Base-by-base conservation (phyloP, 2,888 invertebrate species). In the Gryllus longicercus region DNA sequence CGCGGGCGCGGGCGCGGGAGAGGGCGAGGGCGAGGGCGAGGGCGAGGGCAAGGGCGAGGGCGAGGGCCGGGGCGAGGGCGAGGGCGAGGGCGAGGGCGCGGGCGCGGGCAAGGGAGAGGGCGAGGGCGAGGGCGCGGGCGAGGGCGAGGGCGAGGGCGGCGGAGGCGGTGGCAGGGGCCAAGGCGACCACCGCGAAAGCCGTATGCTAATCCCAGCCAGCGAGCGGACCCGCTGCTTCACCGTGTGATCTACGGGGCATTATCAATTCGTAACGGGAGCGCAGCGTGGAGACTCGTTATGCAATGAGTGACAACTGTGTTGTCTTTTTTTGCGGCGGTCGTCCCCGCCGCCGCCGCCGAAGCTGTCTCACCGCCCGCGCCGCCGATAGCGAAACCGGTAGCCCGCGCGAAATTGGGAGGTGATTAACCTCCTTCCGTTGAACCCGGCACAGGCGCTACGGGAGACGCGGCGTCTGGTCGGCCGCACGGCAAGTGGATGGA, bases 221-320 rank as follows among this genome's bases (percentile, higher is more conserved):
- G 63, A 63, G 63, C 63, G 5, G 38, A 8, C 38, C 8, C 5
- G 38, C 38, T 38, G 63, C 63, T 63, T 63, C 63, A 5, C n/a
- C 63, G n/a, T 63, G 63, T 63, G 63, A 63, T 63, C 16, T 63
- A 63, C 63, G 63, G n/a, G 63, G n/a, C 63, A 63, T 63, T 63
- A 63, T 63, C 63, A 14, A 63, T 63, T 63, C 63, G 63, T 63
- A 63, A 63, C 63, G 63, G 63, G 14, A 63, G 14, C 63, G 63
- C 16, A 18, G 16, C 63, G 63, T 63, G 63, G n/a, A 63, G 63
- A 63, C 63, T 63, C n/a, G 63, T 63, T 63, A 63, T 63, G 63
- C 63, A 63, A 63, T 63, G 63, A 63, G 63, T 63, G 63, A 63
- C 63, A 63, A 63, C 16, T 63, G 63, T 63, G 63, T 63, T 14